A percentile compares a stretch with the other conserved stretches of the same genome.
phyloP scores from a whole-genome alignment of 2,113 vertebrate species.

The Anarhynchus alexandrinus region DNA sequence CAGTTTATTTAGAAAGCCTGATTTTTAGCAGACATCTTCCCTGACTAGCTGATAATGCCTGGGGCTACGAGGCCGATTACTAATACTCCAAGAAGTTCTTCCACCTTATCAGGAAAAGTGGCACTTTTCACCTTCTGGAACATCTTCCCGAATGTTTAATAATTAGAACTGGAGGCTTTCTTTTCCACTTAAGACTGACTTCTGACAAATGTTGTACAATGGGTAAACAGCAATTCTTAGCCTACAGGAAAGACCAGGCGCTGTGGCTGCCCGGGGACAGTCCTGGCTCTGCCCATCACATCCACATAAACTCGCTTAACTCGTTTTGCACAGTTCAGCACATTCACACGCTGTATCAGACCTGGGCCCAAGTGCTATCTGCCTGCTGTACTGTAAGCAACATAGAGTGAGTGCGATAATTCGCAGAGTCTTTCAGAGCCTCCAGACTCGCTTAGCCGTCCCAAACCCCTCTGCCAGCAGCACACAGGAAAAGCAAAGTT shows the following conservation, averaged over 20 bases:
- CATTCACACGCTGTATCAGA: not conserved
- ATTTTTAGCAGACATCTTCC: not conserved
- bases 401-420: not conserved
- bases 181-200: not conserved
- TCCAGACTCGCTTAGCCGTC: not conserved
- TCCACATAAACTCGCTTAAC: not conserved
- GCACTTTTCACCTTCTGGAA: not conserved
- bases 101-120: not conserved
- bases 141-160: not conserved
- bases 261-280: not conserved
- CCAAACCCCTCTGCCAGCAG: not conserved
- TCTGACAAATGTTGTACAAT: not conserved
- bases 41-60: not conserved
- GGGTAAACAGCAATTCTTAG: not conserved
- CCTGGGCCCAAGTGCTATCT: not conserved
- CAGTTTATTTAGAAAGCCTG: not conserved
- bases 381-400: not conserved
- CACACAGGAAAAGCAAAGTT: not conserved
- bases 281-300: not conserved
- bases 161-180: not conserved
- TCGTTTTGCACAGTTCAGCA: not conserved
- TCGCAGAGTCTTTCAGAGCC: not conserved
- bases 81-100: not conserved
- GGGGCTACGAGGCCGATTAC: not conserved
- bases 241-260: not conserved